Percentiles rank a stretch among this genome's conserved stretches.
phyloP scores from a whole-genome alignment of 2,113 vertebrate genomes.

The Chauna torquata region DNA sequence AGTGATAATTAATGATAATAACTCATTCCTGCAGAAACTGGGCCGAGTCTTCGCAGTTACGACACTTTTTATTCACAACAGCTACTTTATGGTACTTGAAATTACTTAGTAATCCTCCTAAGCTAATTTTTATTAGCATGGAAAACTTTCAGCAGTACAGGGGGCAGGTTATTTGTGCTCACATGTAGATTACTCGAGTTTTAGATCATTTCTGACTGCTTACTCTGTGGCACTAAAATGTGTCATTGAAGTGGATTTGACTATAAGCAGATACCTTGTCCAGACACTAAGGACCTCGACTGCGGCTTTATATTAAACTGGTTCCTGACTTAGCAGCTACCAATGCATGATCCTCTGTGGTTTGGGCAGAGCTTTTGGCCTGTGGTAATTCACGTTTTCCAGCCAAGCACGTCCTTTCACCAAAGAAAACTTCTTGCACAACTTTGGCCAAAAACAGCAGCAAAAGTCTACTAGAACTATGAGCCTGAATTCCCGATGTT shows the following conservation, averaged over 20 bases:
- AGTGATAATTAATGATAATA: constrained; percentile 79
- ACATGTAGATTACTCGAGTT: background rate
- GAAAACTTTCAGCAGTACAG: constrained; percentile 32
- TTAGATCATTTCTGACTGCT: background rate
- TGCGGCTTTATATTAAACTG: background rate
- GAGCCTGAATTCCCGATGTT: background rate
- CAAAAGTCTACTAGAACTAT: background rate
- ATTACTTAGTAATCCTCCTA: constrained; percentile 60
- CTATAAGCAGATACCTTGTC: background rate
- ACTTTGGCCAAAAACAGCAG: background rate
- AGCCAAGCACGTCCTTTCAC: background rate
- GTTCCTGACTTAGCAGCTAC: background rate
- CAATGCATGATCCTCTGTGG: accelerated
- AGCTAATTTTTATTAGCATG: constrained; percentile 61
- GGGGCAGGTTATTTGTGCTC: background rate
- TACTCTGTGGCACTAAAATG: background rate
- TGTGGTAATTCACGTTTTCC: background rate
- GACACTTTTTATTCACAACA: constrained; percentile 73
- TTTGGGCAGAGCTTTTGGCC: background rate
- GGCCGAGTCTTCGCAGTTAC: constrained; percentile 56
- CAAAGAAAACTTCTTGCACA: background rate
- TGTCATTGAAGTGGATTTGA: background rate
- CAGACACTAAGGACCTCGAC: background rate
- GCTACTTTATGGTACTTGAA: constrained; percentile 71
- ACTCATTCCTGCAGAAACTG: constrained; percentile 69